Evolutionary conservation across 2,113 vertebrate species (phyloP).

Genomic region (Xiphorhynchus elegans): DNA sequence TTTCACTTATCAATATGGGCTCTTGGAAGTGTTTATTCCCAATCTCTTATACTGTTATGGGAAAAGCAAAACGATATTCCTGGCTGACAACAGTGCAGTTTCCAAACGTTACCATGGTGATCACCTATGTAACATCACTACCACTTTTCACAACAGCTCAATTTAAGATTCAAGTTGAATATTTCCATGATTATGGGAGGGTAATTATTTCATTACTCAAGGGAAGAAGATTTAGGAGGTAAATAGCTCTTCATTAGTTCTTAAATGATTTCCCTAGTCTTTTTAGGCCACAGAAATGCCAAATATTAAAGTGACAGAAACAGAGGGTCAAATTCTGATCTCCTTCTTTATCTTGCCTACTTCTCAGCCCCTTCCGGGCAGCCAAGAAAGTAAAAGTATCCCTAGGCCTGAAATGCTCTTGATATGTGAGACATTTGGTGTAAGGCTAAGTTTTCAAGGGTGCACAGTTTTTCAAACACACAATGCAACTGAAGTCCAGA

Average conservation of each 20-base stretch:
- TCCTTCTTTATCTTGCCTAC: neutral
- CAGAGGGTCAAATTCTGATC: slow-evolving; percentile 45
- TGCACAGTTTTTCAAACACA: neutral
- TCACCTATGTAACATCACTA: slow-evolving; percentile 73
- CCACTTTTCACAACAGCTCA: slow-evolving; percentile 78
- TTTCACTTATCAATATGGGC: slow-evolving; percentile 61
- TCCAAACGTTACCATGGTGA: slow-evolving; percentile 78
- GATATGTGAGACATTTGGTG: neutral
- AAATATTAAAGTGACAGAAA: slow-evolving; percentile 76
- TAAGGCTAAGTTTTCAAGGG: neutral
- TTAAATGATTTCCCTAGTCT: slow-evolving; percentile 75
- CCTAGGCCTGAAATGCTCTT: neutral
- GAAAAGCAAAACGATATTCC: slow-evolving; percentile 61
- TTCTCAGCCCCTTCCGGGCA: neutral
- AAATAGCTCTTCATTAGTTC: slow-evolving; percentile 84
- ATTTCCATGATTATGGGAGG: slow-evolving; percentile 79
- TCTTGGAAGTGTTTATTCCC: slow-evolving; percentile 49
- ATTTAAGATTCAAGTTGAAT: slow-evolving; percentile 80
- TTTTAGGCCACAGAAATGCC: slow-evolving; percentile 76
- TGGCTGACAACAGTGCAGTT: slow-evolving; percentile 69
- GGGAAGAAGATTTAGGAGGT: slow-evolving; percentile 81
- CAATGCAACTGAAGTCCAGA: neutral
- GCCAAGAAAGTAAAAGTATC: neutral
- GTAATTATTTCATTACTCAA: slow-evolving; percentile 82
- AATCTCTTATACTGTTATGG: slow-evolving; percentile 27